Percentiles rank a stretch among this genome's conserved stretches.
Evolutionary conservation across 2,113 vertebrate species (phyloP).

Genomic region (Cephalopholis sonnerati): DNA sequence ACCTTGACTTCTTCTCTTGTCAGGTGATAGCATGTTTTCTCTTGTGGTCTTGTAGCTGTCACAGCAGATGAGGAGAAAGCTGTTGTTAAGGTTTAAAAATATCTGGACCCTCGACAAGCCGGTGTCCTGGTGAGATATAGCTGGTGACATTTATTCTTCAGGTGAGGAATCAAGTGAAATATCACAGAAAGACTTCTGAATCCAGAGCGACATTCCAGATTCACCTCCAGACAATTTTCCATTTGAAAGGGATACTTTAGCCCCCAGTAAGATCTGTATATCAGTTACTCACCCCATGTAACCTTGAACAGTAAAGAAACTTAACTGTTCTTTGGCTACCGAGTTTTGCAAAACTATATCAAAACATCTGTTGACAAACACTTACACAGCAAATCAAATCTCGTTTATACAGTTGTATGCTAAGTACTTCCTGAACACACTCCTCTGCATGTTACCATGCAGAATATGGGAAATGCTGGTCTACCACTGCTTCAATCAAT

Average conservation of each 20-base stretch:
- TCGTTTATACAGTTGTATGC: too few relatives aligned
- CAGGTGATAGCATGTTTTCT: constrained; percentile 31
- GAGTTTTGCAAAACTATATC: too few relatives aligned
- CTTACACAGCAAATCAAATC: too few relatives aligned
- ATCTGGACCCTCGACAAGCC: constrained; percentile 1
- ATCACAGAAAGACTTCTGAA: not conserved
- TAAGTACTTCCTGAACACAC: too few relatives aligned
- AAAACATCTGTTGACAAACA: too few relatives aligned
- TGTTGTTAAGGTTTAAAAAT: constrained; percentile 28
- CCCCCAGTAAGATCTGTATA: too few relatives aligned
- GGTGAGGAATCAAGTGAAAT: constrained; percentile 16
- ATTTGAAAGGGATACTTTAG: not conserved
- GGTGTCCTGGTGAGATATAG: constrained; percentile 12
- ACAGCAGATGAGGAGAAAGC: constrained; percentile 28
- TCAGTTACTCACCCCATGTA: too few relatives aligned
- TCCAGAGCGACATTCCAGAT: not conserved
- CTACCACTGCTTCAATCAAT: too few relatives aligned
- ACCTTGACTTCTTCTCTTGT: not conserved
- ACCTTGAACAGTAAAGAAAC: too few relatives aligned
- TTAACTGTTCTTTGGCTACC: too few relatives aligned
- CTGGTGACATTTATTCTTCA: constrained; percentile 7
- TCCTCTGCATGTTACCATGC: too few relatives aligned
- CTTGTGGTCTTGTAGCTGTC: constrained; percentile 40
- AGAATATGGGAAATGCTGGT: too few relatives aligned
- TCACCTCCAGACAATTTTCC: not conserved